These are phyloP conservation scores for Linepithema humile DNA, from an alignment of 1,140 invertebrate species.

Conservation along the genomic window DNA sequence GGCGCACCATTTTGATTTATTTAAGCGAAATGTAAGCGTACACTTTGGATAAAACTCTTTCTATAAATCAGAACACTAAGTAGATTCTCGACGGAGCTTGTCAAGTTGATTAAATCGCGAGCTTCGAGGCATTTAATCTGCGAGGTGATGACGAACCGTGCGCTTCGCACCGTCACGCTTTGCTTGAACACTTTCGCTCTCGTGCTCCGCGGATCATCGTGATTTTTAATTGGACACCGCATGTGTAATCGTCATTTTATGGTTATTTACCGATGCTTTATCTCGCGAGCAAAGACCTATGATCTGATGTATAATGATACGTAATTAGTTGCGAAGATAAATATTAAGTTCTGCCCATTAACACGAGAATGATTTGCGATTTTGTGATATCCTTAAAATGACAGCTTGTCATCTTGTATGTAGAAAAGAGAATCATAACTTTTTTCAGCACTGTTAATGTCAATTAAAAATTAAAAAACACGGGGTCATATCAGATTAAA, in stretches of 20 bases:
- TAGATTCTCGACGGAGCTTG: not conserved
- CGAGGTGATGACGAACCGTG: not conserved
- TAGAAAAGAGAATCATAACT: constrained; percentile 1
- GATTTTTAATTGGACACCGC: constrained; percentile 39
- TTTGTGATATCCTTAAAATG: not conserved
- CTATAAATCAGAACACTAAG: not conserved
- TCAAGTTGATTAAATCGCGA: not conserved
- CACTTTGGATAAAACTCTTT: not conserved
- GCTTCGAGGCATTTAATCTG: not conserved
- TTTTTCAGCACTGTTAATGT: not conserved
- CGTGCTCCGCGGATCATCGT: constrained; percentile 40
- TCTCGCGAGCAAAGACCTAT: constrained; percentile 2
- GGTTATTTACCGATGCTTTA: constrained; percentile 27
- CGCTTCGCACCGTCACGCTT: constrained; percentile 29
- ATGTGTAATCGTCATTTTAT: constrained; percentile 35
- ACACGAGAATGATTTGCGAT: not conserved
- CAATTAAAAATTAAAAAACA: not conserved
- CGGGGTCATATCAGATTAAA: not conserved
- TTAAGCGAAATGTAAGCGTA: not conserved
- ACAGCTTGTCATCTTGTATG: not conserved
- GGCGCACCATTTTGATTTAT: not conserved
- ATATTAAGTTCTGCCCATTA: constrained; percentile 2
- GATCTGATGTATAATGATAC: not conserved
- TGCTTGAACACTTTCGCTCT: constrained; percentile 47
- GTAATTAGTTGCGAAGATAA: constrained; percentile 1